These are phyloP conservation scores for Holacanthella duospinosa DNA, from an alignment of 2,888 invertebrate species.

Conservation along the genomic window DNA sequence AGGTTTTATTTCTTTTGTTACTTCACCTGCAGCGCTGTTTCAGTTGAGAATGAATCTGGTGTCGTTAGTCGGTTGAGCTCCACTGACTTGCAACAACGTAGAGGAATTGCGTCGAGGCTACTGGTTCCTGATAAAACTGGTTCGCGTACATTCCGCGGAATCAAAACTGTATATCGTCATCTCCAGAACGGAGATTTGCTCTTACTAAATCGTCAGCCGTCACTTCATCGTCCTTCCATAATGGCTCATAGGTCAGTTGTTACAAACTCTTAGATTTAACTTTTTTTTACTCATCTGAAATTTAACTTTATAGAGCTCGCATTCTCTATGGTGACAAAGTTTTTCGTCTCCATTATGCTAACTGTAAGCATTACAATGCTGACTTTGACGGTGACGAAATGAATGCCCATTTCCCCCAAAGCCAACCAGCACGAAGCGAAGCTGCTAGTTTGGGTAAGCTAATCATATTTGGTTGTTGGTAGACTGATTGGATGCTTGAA, in stretches of 20 bases:
- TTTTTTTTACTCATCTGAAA: background rate
- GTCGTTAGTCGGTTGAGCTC: conserved; percentile 54
- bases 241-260: conserved; percentile 92
- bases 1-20: too few relatives aligned
- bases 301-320: conserved; percentile 51
- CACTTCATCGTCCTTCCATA: conserved; percentile 93
- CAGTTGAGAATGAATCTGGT: conserved; percentile 71
- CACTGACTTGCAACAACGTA: conserved; percentile 54
- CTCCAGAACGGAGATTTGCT: conserved; percentile 82
- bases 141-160: conserved; percentile 42
- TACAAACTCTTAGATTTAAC: background rate
- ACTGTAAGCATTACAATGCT: conserved; percentile 98
- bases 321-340: conserved; percentile 87
- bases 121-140: conserved; percentile 50
- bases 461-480: too few relatives aligned
- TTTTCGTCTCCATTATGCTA: conserved; percentile 90
- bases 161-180: conserved; percentile 64
- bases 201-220: conserved; percentile 91
- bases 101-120: conserved; percentile 66
- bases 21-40: conserved; percentile 62
- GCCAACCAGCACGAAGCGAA: conserved; percentile 81
- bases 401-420: conserved; percentile 97
- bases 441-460: conserved; percentile 64
- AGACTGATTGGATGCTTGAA: too few relatives aligned
- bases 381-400: conserved; percentile 99